Base-by-base conservation (phyloP, 2,888 invertebrate species). In the Diplazon laetatorius region DNA sequence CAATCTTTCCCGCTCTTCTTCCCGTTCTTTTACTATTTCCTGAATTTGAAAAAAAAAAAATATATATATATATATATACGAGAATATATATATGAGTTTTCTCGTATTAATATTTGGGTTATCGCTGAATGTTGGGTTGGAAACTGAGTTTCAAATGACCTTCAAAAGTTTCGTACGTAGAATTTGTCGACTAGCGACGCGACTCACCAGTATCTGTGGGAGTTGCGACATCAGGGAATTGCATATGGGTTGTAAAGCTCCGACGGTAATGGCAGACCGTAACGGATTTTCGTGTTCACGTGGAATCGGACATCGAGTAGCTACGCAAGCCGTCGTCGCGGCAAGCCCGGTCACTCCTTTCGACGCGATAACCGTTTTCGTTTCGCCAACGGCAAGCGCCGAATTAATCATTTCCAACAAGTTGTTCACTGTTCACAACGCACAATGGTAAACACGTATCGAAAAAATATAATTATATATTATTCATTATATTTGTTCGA, bases 21-120 rank as follows among this genome's bases (percentile, higher is more conserved):
- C 96, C 84, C 94, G 93, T 86, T 95, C 94, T 90, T 94, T 95
- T 77, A 96, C 93, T 86, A 95, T 93, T 90, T 94, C 94, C 96
- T 96, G 86, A n/a, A n/a, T n/a, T n/a, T n/a, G n/a, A 5, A 39
- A 10, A 14, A 73, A 16, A 46, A 44, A 65, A 42, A 50, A 71
- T 18, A 39, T 37, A 37, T n/a, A 5, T 37, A 44, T 60, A 18
- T 25, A 55, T n/a, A n/a, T n/a, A n/a, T n/a, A n/a, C n/a, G n/a
- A n/a, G n/a, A n/a, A n/a, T n/a, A n/a, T n/a, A n/a, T n/a, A n/a
- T n/a, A n/a, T n/a, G n/a, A n/a, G n/a, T n/a, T n/a, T n/a, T n/a
- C n/a, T n/a, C n/a, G n/a, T n/a, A n/a, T n/a, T n/a, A n/a, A n/a
- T n/a, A n/a, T n/a, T n/a, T n/a, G n/a, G n/a, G n/a, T n/a, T n/a